phyloP scores from a whole-genome alignment of 2,113 vertebrate genomes.

The Coreoperca whiteheadi region DNA sequence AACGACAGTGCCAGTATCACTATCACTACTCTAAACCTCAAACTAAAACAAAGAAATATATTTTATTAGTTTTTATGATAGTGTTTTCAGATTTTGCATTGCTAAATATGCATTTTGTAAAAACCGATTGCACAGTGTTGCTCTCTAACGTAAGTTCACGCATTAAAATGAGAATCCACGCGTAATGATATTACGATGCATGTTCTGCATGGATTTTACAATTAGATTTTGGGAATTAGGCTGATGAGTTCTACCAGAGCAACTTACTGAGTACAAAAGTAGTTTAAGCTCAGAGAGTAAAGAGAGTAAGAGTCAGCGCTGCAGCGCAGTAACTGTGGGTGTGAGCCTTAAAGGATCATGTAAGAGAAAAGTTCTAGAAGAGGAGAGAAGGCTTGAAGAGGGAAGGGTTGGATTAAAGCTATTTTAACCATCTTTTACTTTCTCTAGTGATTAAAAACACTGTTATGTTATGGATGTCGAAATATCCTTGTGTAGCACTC shows the following conservation, averaged over 20 bases:
- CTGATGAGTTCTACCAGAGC: not conserved
- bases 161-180: conserved; percentile 36
- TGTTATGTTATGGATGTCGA: not conserved
- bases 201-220: conserved; percentile 12
- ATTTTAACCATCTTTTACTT: not conserved
- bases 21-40: not conserved
- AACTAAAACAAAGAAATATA: not conserved
- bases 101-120: conserved; percentile 1
- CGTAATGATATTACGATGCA: conserved; percentile 1
- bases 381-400: not conserved
- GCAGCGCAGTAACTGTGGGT: conserved; percentile 2
- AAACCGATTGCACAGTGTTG: conserved; percentile 5
- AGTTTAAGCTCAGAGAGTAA: not conserved
- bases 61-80: not conserved
- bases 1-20: too few relatives aligned
- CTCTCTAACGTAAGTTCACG: conserved; percentile 7
- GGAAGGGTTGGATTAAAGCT: not conserved
- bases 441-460: not conserved
- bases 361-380: not conserved
- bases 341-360: conserved; percentile 10
- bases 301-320: not conserved
- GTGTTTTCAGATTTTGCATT: not conserved
- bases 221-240: conserved; percentile 7
- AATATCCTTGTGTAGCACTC: not conserved
- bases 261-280: not conserved